These are phyloP conservation scores for Holacanthus passer DNA, from an alignment of 2,113 vertebrate genomes.

Conservation along the genomic window DNA sequence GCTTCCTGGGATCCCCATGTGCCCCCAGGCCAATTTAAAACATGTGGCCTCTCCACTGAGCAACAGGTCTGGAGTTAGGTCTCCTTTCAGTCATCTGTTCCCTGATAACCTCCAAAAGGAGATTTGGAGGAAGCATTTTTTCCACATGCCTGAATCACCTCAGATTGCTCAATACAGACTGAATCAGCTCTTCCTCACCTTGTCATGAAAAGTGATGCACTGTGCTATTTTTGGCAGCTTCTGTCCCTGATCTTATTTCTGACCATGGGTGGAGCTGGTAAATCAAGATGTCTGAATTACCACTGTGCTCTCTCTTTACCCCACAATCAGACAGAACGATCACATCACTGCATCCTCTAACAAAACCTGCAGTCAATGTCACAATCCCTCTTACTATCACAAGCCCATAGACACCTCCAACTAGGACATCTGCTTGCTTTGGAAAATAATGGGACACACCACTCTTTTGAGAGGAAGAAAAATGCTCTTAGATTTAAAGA, in stretches of 20 bases:
- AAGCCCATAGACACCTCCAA: background rate
- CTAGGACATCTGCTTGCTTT: slow-evolving; percentile 14
- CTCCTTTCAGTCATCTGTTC: slow-evolving; percentile 2
- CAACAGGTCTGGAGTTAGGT: background rate
- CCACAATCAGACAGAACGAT: slow-evolving; percentile 9
- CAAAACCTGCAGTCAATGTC: background rate
- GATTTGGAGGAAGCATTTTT: background rate
- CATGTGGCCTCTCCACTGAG: background rate
- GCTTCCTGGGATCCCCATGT: background rate
- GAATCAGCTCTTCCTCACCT: slow-evolving; percentile 13
- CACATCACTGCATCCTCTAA: background rate
- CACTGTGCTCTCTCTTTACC: background rate
- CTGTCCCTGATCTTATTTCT: background rate
- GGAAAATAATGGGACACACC: background rate
- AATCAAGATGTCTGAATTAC: background rate
- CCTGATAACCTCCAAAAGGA: background rate
- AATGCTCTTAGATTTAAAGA: background rate
- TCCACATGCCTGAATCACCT: background rate
- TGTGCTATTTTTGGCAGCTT: slow-evolving; percentile 22
- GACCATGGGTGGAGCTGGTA: background rate
- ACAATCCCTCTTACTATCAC: background rate
- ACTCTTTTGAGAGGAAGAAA: background rate
- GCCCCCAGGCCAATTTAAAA: slow-evolving; percentile 3
- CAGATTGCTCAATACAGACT: slow-evolving; percentile 7
- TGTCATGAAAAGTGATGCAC: slow-evolving; percentile 13